phyloP scores from a whole-genome alignment of 35 echinoderm and acorn worm genomes.

The Apostichopus californicus region DNA sequence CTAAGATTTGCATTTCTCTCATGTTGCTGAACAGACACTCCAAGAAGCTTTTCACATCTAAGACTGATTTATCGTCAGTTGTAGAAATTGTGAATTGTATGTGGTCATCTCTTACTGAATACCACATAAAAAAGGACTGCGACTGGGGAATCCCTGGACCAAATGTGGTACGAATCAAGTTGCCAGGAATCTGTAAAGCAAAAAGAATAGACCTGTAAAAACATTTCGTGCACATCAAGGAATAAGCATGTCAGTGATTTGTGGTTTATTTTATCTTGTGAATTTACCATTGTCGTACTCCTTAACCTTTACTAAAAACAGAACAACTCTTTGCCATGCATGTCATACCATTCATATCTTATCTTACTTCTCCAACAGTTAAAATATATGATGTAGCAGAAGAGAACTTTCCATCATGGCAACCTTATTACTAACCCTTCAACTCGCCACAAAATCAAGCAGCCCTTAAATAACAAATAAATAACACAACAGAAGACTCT shows the following conservation, averaged over 20 bases:
- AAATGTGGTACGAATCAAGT: background rate
- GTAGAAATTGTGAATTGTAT: conserved; percentile 12
- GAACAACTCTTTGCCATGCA: no score
- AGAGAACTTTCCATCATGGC: no score
- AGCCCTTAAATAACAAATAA: no score
- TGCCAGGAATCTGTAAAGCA: conserved; percentile 10
- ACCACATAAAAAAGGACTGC: conserved; percentile 15
- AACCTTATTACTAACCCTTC: no score
- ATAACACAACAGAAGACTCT: no score
- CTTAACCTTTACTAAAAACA: background rate
- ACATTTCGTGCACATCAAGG: background rate
- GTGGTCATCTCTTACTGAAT: conserved; percentile 12
- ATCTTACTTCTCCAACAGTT: no score
- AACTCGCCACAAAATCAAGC: no score
- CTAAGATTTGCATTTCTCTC: background rate
- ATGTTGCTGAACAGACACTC: background rate
- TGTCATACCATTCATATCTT: no score
- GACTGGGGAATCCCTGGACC: background rate
- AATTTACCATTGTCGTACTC: background rate
- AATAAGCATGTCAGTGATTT: background rate
- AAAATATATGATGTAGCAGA: no score
- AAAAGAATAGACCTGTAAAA: background rate
- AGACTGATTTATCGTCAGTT: conserved; percentile 7
- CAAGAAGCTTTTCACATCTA: conserved; percentile 10
- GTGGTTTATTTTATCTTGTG: background rate